These are phyloP conservation scores for Chionomys nivalis DNA, from an alignment of 2,113 vertebrate species.

Conservation along the genomic window DNA sequence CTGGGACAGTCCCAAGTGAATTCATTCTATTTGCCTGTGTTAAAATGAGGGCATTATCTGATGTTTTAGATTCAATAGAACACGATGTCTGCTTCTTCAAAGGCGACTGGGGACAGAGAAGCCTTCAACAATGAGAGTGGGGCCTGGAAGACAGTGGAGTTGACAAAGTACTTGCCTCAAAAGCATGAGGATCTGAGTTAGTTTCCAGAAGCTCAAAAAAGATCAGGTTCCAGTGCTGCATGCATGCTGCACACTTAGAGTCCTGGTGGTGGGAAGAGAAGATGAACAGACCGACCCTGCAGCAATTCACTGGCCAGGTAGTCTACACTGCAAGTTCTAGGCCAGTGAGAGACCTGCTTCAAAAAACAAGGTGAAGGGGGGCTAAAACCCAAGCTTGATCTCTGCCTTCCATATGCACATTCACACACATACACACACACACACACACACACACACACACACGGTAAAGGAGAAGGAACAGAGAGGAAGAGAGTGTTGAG, in stretches of 20 bases:
- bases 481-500: not conserved
- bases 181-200: not conserved
- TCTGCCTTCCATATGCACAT: not conserved
- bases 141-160: not conserved
- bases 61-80: not conserved
- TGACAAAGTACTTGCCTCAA: not conserved
- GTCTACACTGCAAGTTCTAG: not conserved
- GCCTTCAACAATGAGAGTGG: not conserved
- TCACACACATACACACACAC: not conserved
- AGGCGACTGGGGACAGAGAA: not conserved
- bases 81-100: not conserved
- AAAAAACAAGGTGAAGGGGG: not conserved
- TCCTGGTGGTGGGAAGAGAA: too few species aligned
- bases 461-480: not conserved
- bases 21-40: not conserved
- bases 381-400: not conserved
- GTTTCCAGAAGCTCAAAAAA: not conserved
- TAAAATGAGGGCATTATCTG: not conserved
- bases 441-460: not conserved
- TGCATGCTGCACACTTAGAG: not conserved
- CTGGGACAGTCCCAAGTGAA: not conserved
- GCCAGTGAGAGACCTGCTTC: too few species aligned
- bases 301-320: not conserved
- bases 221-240: too few species aligned
- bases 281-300: too few species aligned